These are phyloP conservation scores for Ictalurus punctatus DNA, from an alignment of 2,113 vertebrate species.

Conservation along the genomic window DNA sequence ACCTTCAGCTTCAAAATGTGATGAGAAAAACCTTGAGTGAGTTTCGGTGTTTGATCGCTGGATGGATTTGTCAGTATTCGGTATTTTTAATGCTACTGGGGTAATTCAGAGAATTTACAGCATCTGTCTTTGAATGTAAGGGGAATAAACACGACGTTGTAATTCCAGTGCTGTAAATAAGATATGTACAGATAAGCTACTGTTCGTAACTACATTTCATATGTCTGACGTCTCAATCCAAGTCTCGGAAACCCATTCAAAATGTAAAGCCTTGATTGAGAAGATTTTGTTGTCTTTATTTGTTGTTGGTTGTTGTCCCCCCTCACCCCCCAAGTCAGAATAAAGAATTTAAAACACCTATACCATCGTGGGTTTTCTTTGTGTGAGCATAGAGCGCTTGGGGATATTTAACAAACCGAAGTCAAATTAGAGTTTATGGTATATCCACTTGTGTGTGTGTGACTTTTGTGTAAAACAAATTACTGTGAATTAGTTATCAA, in stretches of 20 bases:
- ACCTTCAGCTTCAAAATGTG: neutral
- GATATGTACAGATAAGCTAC: slow-evolving; percentile 33
- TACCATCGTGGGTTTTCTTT: neutral
- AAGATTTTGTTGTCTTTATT: neutral
- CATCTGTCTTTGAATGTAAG: slow-evolving; percentile 37
- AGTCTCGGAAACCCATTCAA: neutral
- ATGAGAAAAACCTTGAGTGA: neutral
- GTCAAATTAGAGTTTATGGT: too few species aligned
- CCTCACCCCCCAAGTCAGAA: neutral
- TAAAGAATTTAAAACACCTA: neutral
- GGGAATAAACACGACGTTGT: slow-evolving; percentile 1
- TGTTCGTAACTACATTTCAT: slow-evolving; percentile 13
- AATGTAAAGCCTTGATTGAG: slow-evolving; percentile 4
- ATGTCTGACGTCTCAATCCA: neutral
- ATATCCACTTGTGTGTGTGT: neutral
- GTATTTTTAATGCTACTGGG: slow-evolving; percentile 16
- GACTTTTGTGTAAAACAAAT: neutral
- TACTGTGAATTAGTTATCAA: neutral
- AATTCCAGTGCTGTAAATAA: slow-evolving; percentile 35
- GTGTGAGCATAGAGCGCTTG: neutral
- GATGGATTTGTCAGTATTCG: slow-evolving; percentile 13
- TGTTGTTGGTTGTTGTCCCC: neutral
- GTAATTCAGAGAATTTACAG: slow-evolving; percentile 15
- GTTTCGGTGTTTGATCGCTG: slow-evolving; percentile 4
- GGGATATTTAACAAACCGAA: too few species aligned